Evolutionary conservation across 2,113 vertebrate species (phyloP).

Genomic region (Heptranchias perlo): DNA sequence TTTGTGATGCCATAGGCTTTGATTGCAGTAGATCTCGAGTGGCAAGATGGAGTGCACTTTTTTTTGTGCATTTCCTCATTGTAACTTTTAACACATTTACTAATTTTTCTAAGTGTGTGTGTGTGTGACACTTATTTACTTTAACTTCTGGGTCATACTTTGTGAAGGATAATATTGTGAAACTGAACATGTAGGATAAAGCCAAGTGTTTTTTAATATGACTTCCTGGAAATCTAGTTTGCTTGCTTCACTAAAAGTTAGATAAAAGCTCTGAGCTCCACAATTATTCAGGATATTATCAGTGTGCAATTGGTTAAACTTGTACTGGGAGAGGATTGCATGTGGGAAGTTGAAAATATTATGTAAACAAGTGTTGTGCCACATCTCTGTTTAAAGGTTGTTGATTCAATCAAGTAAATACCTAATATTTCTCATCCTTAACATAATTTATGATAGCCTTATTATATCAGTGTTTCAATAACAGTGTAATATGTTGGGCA

Average conservation of each 20-base stretch:
- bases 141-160: background rate
- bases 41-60: too few species aligned
- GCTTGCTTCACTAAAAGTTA: conserved; percentile 1
- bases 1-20: background rate
- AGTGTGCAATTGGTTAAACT: conserved; percentile 7
- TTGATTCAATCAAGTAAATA: background rate
- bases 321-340: conserved; percentile 11
- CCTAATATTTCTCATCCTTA: background rate
- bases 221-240: background rate
- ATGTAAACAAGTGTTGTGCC: background rate
- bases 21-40: too few species aligned
- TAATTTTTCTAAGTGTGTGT: background rate
- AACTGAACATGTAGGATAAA: background rate
- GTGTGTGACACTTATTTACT: background rate
- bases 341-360: background rate
- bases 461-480: background rate
- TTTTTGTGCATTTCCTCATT: too few species aligned
- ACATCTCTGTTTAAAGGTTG: background rate
- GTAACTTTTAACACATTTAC: too few species aligned
- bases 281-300: conserved; percentile 7
- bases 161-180: background rate
- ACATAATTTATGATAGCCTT: background rate
- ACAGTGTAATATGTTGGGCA: background rate
- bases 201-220: background rate
- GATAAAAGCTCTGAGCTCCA: background rate